Conservation (phyloP, 2,888 invertebrate genomes). For the Syrista parreyssii region DNA sequence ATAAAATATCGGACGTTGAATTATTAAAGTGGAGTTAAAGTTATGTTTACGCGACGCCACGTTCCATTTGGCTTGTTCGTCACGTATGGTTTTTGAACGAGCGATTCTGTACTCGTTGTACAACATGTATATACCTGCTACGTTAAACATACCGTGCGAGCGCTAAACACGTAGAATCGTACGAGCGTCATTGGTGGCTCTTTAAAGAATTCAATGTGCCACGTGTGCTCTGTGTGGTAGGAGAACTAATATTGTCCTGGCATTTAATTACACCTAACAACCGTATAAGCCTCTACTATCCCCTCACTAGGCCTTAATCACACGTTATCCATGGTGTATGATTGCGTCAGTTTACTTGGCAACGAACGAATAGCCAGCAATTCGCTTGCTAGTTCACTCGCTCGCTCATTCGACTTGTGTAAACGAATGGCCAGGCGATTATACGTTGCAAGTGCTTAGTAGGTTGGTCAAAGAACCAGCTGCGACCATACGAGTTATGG, state of each 20-base stretch:
- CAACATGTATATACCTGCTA: background rate
- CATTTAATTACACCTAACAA: constrained; percentile 19
- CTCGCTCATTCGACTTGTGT: background rate
- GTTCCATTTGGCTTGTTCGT: background rate
- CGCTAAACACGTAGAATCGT: background rate
- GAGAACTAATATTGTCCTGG: constrained; percentile 17
- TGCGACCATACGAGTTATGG: background rate
- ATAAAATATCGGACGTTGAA: background rate
- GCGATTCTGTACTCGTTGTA: background rate
- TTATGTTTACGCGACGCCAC: background rate
- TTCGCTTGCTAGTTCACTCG: background rate
- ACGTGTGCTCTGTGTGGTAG: background rate
- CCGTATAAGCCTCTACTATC: background rate
- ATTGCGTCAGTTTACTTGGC: background rate
- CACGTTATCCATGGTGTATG: background rate
- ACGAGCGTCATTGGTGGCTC: background rate
- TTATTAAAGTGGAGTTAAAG: background rate
- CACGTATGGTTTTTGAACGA: background rate
- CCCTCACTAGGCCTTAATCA: background rate
- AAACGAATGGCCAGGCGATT: background rate
- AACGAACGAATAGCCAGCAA: background rate
- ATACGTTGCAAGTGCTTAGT: background rate
- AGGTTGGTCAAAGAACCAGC: background rate
- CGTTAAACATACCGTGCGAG: background rate
- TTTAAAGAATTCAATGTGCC: background rate